Conservation (phyloP, 2,797 vertebrate species). For the Sarcoramphus papa region DNA sequence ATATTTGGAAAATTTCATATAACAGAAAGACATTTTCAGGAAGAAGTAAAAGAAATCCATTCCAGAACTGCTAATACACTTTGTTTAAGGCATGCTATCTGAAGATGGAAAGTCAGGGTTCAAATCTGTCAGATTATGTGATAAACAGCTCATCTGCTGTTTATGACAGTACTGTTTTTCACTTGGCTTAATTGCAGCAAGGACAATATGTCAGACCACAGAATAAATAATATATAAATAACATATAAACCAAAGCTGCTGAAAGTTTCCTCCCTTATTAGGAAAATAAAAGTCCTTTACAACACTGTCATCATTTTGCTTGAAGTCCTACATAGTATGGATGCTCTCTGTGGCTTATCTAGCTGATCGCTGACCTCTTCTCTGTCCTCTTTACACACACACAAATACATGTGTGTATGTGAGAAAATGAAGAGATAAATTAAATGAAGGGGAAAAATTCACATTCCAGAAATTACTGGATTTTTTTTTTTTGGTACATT, state of each 20-base stretch:
- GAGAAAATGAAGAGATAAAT: not conserved
- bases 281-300: not conserved
- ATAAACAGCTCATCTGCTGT: not conserved
- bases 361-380: not conserved
- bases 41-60: not conserved
- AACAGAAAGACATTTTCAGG: not conserved
- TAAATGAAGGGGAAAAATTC: not conserved
- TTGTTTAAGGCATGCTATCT: not conserved
- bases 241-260: no score
- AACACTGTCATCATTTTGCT: not conserved
- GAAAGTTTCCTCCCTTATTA: no score
- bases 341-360: not conserved
- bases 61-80: not conserved
- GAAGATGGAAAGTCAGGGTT: not conserved
- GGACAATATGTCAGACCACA: no score
- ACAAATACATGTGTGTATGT: fast-evolving
- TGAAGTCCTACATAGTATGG: not conserved
- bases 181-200: no score
- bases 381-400: not conserved
- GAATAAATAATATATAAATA: no score
- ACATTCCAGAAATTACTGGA: not conserved
- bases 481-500: not conserved
- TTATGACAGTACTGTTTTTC: no score
- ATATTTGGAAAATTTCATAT: not conserved
- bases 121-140: not conserved